Base-by-base conservation (phyloP, 2,888 invertebrate genomes). In the Rhagophthalmus giganteus region DNA sequence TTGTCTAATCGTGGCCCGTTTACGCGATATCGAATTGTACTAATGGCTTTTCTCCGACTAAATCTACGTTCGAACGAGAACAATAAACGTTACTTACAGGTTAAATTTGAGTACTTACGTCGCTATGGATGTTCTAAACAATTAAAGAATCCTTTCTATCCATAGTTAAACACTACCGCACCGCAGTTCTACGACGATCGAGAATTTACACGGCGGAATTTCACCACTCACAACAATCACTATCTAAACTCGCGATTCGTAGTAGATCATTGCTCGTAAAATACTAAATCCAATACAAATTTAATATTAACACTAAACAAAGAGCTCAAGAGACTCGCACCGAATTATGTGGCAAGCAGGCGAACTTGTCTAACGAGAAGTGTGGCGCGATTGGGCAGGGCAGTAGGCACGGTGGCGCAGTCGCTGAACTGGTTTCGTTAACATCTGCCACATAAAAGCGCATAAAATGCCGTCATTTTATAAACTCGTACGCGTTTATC, bases 321-420 rank as follows among this genome's bases (percentile, higher is more conserved):
- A 52, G 65, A 66, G 55, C 63, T 54, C 60, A 55, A 57, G 53
- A 55, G 60, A 59, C 60, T 62, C 62, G 59, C 51, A 55, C 52
- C 53, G 34, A 61, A 58, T 61, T 55, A 48, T 55, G 54, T 58
- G 56, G 62, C 63, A 62, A 60, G 62, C 63, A 62, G 59, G 57
- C 63, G 59, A 61, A 58, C 62, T 59, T 61, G 66, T 64, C 65
- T 65, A 64, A 63, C 72, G 74, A 69, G 74, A 69, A 61, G 63
- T 62, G 64, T 65, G 61, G 62, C 55, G 68, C 61, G 66, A 63
- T 62, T 61, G 66, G 64, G 66, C 65, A 71, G 74, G 76, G 76
- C 74, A 69, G 57, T 52, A 39, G 59, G 57, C 56, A 61, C 57
- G 56, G 52, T 53, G 58, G 65, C 64, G 66, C 66, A 63, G 63